Evolutionary conservation across 2,888 invertebrate genomes (phyloP), one percentile per base, ranked within the genome.

Genomic region (Spodoptera picta): DNA sequence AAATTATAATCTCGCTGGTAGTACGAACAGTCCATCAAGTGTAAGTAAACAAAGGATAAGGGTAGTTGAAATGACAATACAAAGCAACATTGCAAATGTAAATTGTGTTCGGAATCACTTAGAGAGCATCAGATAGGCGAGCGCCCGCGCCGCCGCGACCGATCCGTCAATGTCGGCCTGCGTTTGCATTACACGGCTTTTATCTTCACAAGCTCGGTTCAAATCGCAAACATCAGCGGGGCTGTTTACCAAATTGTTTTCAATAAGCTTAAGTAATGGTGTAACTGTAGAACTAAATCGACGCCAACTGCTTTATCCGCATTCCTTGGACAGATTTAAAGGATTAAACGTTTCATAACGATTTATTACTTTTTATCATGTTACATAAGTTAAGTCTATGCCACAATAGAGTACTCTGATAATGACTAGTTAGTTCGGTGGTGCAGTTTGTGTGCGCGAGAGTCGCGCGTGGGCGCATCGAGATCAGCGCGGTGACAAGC

Each of bases 181-280:
- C 87, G 93, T 93, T 93, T 93, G 93, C 93, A 93, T 94, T 94
- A 90, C 93, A 90, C 88, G 85, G 90, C 92, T 87, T 93, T 93
- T 94, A 94, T 94, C 93, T 90, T 90, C 87, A 83, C 87, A 82
- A 85, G 88, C 89, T 88, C 87, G 87, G 84, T 86, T 91, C 89
- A 88, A 92, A 93, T 93, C 92, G 92, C 92, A 89, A 90, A 92
- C 92, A 93, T 92, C 92, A 88, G 88, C 90, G 85, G 86, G 83
- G 81, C 89, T 93, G 93, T 93, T 92, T 89, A 91, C 94, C 91
- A 92, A 94, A 94, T 93, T 92, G 93, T 93, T 93, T 93, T 90
- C 93, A 92, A 93, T 92, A 91, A 91, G 87, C 89, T 89, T 89
- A 90, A 89, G 87, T 89, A 92, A 92, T 91, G 90, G 87, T 87